These are phyloP conservation scores for Agrypnia vestita DNA, from an alignment of 1,140 invertebrate genomes.

Conservation along the genomic window DNA sequence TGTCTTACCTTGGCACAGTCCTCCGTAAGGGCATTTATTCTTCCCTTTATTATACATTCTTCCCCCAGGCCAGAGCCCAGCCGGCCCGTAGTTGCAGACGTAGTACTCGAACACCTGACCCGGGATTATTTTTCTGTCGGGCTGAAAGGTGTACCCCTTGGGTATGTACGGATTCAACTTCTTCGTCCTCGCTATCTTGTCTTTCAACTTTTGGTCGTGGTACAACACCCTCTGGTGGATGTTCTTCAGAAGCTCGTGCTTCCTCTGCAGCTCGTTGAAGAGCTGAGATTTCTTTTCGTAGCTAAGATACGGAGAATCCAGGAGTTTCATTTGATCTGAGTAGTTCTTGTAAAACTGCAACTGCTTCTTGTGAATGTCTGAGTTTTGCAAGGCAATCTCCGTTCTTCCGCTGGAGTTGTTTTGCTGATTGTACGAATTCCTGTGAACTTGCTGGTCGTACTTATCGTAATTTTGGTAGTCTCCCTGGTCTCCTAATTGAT, in stretches of 20 bases:
- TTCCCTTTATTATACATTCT: constrained; percentile 56
- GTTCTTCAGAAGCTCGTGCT: constrained; percentile 43
- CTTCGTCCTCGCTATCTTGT: constrained; percentile 48
- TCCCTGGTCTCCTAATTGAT: constrained; percentile 29
- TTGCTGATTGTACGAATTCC: neutral
- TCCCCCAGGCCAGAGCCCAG: constrained; percentile 63
- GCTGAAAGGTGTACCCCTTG: constrained; percentile 46
- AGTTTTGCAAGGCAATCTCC: constrained; percentile 5
- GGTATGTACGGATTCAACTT: constrained; percentile 54
- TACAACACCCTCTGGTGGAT: constrained; percentile 48
- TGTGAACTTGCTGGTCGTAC: neutral
- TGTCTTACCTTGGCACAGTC: constrained; percentile 50
- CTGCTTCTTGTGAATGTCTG: constrained; percentile 44
- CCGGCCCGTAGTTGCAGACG: constrained; percentile 70
- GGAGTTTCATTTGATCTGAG: constrained; percentile 31
- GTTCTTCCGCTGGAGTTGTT: constrained; percentile 2
- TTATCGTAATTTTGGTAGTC: constrained; percentile 29
- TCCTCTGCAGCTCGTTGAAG: constrained; percentile 47
- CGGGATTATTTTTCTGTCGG: constrained; percentile 33
- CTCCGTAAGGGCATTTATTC: constrained; percentile 45
- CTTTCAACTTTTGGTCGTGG: constrained; percentile 50
- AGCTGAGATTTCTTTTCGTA: constrained; percentile 35
- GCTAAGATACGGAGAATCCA: constrained; percentile 6
- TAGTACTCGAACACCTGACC: constrained; percentile 57
- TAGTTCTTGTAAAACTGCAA: constrained; percentile 52